Percentiles rank a stretch among this genome's conserved stretches.
Conservation (phyloP, 2,888 invertebrate species). For the Cantharis rufa region DNA sequence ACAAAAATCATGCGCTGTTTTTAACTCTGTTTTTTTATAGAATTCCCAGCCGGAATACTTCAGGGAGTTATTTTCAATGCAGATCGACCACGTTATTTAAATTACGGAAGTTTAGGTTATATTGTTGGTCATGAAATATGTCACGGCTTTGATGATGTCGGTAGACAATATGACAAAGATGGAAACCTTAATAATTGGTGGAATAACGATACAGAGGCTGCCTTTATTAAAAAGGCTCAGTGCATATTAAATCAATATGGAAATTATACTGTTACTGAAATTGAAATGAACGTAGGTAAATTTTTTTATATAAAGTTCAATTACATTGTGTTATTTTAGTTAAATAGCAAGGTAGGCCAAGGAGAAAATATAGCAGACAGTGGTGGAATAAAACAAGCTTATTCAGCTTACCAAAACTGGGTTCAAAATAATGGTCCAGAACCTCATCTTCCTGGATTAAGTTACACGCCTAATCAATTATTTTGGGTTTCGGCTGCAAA, state of each 20-base stretch:
- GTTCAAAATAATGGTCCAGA: slow-evolving; percentile 66
- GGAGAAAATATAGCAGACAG: slow-evolving; percentile 96
- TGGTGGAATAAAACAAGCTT: slow-evolving; percentile 90
- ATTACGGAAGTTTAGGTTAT: slow-evolving; percentile 83
- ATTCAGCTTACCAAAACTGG: slow-evolving; percentile 81
- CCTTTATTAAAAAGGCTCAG: slow-evolving; percentile 74
- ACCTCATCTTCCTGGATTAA: slow-evolving; percentile 69
- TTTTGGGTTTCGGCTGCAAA: slow-evolving; percentile 86
- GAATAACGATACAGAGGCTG: slow-evolving; percentile 84
- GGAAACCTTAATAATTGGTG: slow-evolving; percentile 45
- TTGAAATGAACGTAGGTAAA: slow-evolving; percentile 61
- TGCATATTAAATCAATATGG: slow-evolving; percentile 90
- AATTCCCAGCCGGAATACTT: slow-evolving; percentile 86
- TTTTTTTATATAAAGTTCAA: background rate
- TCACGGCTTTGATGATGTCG: slow-evolving; percentile 70
- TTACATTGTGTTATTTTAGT: slow-evolving; percentile 56
- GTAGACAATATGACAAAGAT: slow-evolving; percentile 25
- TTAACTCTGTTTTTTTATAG: slow-evolving; percentile 57
- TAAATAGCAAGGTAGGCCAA: slow-evolving; percentile 90
- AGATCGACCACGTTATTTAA: slow-evolving; percentile 82
- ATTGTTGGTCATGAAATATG: slow-evolving; percentile 87
- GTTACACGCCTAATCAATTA: slow-evolving; percentile 67
- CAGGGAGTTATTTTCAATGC: slow-evolving; percentile 85
- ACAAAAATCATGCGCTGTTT: slow-evolving; percentile 58
- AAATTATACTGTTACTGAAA: slow-evolving; percentile 77